Evolutionary conservation across 2,797 vertebrate genomes (phyloP).

Genomic region (Acropternis orthonyx): DNA sequence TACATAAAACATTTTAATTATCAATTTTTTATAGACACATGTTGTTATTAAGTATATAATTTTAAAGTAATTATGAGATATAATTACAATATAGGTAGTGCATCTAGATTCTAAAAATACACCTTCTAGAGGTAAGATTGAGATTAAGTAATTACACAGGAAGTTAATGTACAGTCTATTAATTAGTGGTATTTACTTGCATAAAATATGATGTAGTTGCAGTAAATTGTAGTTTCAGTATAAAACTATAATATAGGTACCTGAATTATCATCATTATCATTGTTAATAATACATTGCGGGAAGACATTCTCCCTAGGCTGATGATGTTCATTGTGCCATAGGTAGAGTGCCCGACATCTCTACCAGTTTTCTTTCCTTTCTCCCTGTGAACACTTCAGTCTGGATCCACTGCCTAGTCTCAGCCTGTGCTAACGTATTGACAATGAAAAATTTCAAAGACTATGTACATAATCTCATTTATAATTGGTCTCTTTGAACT

Average conservation of each 20-base stretch:
- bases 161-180: not conserved
- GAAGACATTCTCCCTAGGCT: not conserved
- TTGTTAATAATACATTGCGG: not conserved
- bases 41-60: not conserved
- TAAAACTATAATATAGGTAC: not conserved
- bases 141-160: not conserved
- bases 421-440: not conserved
- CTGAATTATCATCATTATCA: not conserved
- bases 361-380: not conserved
- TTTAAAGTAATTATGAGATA: not conserved
- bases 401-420: not conserved
- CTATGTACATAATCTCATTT: not conserved
- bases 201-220: not conserved
- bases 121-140: not conserved
- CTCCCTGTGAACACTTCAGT: not conserved
- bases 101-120: conserved; percentile 1
- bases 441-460: not conserved
- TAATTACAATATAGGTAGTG: not conserved
- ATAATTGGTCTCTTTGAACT: not conserved
- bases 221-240: not conserved
- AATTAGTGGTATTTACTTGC: not conserved
- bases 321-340: not conserved
- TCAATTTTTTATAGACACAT: not conserved
- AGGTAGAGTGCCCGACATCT: not conserved
- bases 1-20: not conserved